These are phyloP conservation scores for Beroe ovata DNA, from an alignment of 37 sponge, comb jelly and placozoan species.

Conservation along the genomic window DNA sequence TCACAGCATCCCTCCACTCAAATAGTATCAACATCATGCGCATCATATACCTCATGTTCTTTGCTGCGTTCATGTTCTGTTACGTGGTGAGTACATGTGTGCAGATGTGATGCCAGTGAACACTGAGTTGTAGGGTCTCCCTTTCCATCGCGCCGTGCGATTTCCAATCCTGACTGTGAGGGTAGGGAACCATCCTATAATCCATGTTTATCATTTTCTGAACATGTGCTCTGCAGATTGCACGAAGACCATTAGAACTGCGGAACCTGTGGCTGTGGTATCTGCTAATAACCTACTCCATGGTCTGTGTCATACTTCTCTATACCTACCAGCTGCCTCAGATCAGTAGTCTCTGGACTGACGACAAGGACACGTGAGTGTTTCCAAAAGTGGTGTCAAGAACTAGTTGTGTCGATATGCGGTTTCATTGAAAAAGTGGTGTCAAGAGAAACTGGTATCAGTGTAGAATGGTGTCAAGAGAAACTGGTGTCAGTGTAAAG, in stretches of 20 bases:
- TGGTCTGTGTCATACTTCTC: slow-evolving; percentile 25
- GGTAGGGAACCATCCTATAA: too few species aligned
- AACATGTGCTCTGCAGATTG: slow-evolving; percentile 28
- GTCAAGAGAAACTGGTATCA: background rate
- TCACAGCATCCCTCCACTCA: slow-evolving; percentile 15
- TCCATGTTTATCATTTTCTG: too few species aligned
- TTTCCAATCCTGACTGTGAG: too few species aligned
- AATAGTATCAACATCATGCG: slow-evolving; percentile 32
- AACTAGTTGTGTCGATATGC: too few species aligned
- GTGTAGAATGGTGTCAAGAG: background rate
- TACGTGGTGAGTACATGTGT: slow-evolving; percentile 49
- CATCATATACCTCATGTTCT: slow-evolving; percentile 35
- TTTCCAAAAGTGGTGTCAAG: background rate
- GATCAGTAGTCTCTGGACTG: slow-evolving; percentile 24
- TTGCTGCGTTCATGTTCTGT: slow-evolving; percentile 41
- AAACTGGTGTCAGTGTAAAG: too few species aligned
- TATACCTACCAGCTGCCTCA: slow-evolving; percentile 40
- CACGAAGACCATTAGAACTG: slow-evolving; percentile 12
- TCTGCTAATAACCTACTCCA: slow-evolving; percentile 11
- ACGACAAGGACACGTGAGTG: slow-evolving; percentile 46
- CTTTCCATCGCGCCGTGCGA: too few species aligned
- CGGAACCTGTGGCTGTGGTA: slow-evolving; percentile 42
- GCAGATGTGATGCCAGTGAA: too few species aligned
- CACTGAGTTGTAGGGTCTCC: too few species aligned
- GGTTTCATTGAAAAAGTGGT: too few species aligned